Base-by-base conservation (phyloP, 1,140 invertebrate genomes). In the Diploscapter pachys region DNA sequence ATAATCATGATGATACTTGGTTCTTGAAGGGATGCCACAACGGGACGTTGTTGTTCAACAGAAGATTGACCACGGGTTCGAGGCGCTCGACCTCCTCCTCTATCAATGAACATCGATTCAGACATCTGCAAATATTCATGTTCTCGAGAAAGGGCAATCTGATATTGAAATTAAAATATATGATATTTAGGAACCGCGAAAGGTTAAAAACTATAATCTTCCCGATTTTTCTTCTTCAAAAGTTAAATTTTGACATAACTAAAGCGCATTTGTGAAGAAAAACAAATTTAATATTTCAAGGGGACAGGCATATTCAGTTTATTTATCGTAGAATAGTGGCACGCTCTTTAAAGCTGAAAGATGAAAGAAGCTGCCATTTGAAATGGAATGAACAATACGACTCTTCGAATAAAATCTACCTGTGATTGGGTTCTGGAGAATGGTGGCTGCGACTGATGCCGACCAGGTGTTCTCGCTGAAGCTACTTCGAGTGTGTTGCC, bases 391-490 rank as follows among this genome's bases (percentile, higher is more conserved):
- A 31, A 31, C 31, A 31, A 31, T 31, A 31, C 31, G 31, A 31
- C 31, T 31, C 31, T 31, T 31, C 31, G 31, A 31, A 31, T 8
- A 9, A 6, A 31, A 59, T 65, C 74, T 75, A 83, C 85, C 62
- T 86, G 84, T 75, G 84, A 86, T 69, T 86, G 84, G 6, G 85
- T 84, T 50, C 84, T 74, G 8, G 81, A 64, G 80, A 86, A 84
- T 80, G 86, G 76, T 72, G 83, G 78, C 65, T 82, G 73, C 75
- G 79, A 72, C 62, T 84, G 73, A 75, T 86, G 72, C 76, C 85
- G 72, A 76, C 84, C 69, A 50, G 79, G 71, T 71, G 79, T 72
- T 6, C 81, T 80, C 71, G 81, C 71, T 64, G 80, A 85, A 4
- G 74, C 68, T 5, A 55, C 52, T 48, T 68, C 66, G 2, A 74